Base-by-base conservation (phyloP, 1,140 invertebrate genomes). In the Antheraea pernyi region DNA sequence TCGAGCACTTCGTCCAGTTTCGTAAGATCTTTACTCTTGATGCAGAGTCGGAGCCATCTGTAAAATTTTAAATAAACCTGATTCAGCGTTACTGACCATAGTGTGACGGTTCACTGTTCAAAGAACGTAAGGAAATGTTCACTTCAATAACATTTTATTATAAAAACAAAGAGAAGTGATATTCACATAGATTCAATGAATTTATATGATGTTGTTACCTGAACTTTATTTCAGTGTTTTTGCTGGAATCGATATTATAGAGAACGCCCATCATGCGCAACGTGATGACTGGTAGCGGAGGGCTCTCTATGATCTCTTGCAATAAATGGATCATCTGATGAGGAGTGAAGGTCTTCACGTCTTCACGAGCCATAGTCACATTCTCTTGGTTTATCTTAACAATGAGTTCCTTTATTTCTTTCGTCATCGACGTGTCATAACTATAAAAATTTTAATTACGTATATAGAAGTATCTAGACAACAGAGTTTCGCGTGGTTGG, bases 221-320 rank as follows among this genome's bases (percentile, higher is more conserved):
- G 84, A 93, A 98, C 68, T 95, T 95, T 66, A 99, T 96, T 93
- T 99, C 98, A 5, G 95, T 93, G 88, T 98, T 99, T 72, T 94
- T 94, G 10, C 93, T 93, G 0, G 79, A 80, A 71, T 94, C 93
- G 42, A 98, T 92, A 30, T 94, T 91, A 85, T 98, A 99, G 0
- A 94, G 80, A 9, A 93, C 82, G 58, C 96, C 94, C 78, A 99
- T 91, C 6, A 83, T 80, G 67, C 94, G 80, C 0, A 98, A 84
- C 84, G 96, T 96, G 9, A 91, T 82, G 2, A 95, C 62, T 0
- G 95, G 80, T 7, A 95, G 80, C 5, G 93, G 82, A 9, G 92
- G 75, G 70, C 93, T 77, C 59, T 95, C 94, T 0, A 96, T 92
- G 2, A 98, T 86, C 71, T 95, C 93, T 66, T 95, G 93, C 16